phyloP scores from a whole-genome alignment of 37 sponge, comb jelly and placozoan genomes.

The Dysidea cf. avara region DNA sequence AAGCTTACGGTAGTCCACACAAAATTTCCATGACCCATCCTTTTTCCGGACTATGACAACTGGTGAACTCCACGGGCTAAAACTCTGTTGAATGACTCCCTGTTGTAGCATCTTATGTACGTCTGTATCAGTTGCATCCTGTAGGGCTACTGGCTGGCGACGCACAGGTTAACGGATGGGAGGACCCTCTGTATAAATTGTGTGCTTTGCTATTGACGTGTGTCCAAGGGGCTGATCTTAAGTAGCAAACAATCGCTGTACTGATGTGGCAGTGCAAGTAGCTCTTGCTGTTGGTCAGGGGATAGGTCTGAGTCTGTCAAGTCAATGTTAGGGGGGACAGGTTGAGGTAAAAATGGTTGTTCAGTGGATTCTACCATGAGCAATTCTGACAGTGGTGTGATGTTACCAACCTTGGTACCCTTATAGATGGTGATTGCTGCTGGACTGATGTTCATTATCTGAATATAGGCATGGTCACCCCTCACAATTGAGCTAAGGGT shows the following conservation, averaged over 20 bases:
- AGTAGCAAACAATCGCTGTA: background rate
- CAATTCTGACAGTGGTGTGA: too few species aligned
- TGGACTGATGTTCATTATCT: constrained; percentile 5
- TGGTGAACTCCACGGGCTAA: too few species aligned
- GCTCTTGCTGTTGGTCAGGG: background rate
- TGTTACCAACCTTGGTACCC: too few species aligned
- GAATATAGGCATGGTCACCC: background rate
- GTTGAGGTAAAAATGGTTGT: too few species aligned
- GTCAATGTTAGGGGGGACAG: too few species aligned
- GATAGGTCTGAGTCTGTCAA: background rate
- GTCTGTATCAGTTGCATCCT: constrained; percentile 1
- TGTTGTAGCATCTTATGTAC: constrained; percentile 17
- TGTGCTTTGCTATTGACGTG: too few species aligned
- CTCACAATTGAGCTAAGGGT: background rate
- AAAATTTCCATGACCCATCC: too few species aligned
- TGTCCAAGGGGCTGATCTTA: background rate
- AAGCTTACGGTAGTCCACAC: too few species aligned
- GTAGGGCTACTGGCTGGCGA: constrained; percentile 1
- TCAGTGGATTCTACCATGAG: too few species aligned
- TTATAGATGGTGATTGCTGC: too few species aligned
- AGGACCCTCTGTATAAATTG: background rate
- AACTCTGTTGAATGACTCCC: too few species aligned
- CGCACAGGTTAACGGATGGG: constrained; percentile 1
- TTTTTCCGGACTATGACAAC: too few species aligned
- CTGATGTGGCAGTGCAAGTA: background rate